phyloP scores from a whole-genome alignment of 2,888 invertebrate species.

The Chaitophorus viminalis region DNA sequence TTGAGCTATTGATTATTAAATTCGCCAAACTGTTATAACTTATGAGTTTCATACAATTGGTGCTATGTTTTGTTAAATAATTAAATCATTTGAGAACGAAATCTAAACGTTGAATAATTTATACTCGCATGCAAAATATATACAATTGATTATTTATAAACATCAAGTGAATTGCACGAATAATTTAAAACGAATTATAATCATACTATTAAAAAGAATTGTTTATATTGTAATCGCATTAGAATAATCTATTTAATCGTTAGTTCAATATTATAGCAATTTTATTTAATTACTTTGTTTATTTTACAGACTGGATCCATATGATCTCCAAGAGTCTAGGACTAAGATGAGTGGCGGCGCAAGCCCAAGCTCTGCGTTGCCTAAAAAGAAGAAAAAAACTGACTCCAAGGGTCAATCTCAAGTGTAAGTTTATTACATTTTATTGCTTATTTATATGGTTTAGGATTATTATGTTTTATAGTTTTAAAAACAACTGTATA shows the following conservation, averaged over 20 bases:
- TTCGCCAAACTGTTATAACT: background rate
- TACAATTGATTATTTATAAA: background rate
- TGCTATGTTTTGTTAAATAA: background rate
- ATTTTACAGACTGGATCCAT: constrained; percentile 86
- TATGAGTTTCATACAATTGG: background rate
- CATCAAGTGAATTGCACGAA: background rate
- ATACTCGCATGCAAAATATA: background rate
- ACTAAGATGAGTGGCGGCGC: constrained; percentile 85
- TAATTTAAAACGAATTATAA: constrained; percentile 6
- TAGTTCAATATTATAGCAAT: background rate
- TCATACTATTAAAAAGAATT: constrained; percentile 4
- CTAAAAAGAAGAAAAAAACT: constrained; percentile 77
- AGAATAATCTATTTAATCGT: background rate
- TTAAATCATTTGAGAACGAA: background rate
- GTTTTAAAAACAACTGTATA: background rate
- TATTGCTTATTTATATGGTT: background rate
- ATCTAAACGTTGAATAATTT: background rate
- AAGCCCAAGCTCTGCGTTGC: constrained; percentile 69
- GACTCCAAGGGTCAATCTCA: constrained; percentile 76
- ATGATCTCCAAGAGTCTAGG: constrained; percentile 84
- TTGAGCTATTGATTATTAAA: background rate
- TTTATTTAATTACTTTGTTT: constrained; percentile 63
- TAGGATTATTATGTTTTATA: background rate
- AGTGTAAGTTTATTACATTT: constrained; percentile 70
- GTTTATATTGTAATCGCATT: background rate